Percentiles rank a stretch among this genome's conserved stretches.
phyloP scores from a whole-genome alignment of 2,888 invertebrate species.

The Drosophila fungiperda region DNA sequence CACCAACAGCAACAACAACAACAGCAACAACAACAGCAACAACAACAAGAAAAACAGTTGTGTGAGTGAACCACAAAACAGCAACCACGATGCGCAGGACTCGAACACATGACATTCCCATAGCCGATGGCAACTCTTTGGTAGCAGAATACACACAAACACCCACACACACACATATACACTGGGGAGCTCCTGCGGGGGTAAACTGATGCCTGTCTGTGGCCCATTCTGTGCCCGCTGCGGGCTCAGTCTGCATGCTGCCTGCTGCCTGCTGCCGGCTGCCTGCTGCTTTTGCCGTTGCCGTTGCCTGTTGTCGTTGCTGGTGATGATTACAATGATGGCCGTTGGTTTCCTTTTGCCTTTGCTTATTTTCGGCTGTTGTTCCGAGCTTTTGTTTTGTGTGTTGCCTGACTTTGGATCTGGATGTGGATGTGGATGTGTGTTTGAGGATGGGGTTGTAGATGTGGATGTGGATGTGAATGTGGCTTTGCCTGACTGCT shows the following conservation, averaged over 20 bases:
- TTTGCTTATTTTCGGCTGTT: constrained; percentile 56
- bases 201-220: constrained; percentile 45
- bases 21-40: constrained; percentile 39
- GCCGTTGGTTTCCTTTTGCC: constrained; percentile 67
- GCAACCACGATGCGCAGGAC: constrained; percentile 54
- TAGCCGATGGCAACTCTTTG: constrained; percentile 41
- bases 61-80: constrained; percentile 45
- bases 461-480: constrained; percentile 24
- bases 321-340: constrained; percentile 81
- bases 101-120: constrained; percentile 45
- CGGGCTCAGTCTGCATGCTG: constrained; percentile 24
- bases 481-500: constrained; percentile 37
- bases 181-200: constrained; percentile 20
- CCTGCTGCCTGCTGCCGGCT: constrained; percentile 15
- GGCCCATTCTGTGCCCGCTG: constrained; percentile 33
- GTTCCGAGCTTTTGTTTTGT: constrained; percentile 71
- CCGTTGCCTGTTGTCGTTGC: constrained; percentile 40
- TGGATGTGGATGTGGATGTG: constrained; percentile 18
- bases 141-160: constrained; percentile 6
- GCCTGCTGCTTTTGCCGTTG: constrained; percentile 38
- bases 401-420: constrained; percentile 26
- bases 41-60: constrained; percentile 36
- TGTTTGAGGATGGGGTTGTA: not conserved
- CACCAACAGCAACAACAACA: constrained; percentile 51
- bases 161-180: constrained; percentile 20